These are phyloP conservation scores for Drosophila lacteicornis DNA, from an alignment of 1,140 invertebrate genomes.

Conservation along the genomic window DNA sequence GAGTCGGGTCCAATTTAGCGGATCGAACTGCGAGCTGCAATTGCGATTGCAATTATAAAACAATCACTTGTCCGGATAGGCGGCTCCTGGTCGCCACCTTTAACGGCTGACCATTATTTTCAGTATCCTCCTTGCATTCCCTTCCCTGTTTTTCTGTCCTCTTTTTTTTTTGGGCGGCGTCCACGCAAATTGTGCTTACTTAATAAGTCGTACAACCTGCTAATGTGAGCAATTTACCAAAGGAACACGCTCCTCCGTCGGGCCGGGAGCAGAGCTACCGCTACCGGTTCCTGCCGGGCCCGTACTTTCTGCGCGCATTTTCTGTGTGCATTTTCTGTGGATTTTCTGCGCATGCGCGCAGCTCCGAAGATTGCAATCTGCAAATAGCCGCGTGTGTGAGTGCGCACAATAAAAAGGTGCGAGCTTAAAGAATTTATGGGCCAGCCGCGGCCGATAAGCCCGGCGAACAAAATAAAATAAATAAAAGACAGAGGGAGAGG, in stretches of 20 bases:
- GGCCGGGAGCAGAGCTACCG: conserved; percentile 26
- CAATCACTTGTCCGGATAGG: conserved; percentile 81
- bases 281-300: conserved; percentile 16
- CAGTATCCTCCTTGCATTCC: conserved; percentile 44
- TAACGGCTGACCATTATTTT: conserved; percentile 77
- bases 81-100: conserved; percentile 77
- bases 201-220: conserved; percentile 85
- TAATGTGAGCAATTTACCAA: conserved; percentile 85
- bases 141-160: neutral
- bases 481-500: neutral
- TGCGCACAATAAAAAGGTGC: conserved; percentile 84
- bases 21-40: conserved; percentile 74
- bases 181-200: conserved; percentile 85
- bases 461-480: conserved; percentile 28
- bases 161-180: conserved; percentile 65
- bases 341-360: conserved; percentile 72
- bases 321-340: conserved; percentile 31
- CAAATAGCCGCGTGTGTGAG: conserved; percentile 62
- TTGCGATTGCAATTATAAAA: conserved; percentile 85
- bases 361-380: conserved; percentile 70
- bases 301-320: neutral
- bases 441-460: conserved; percentile 67
- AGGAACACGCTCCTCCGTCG: conserved; percentile 65
- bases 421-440: conserved; percentile 85
- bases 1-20: conserved; percentile 70